These are phyloP conservation scores for Lomographa bimaculata DNA, from an alignment of 2,888 invertebrate genomes.

Conservation along the genomic window DNA sequence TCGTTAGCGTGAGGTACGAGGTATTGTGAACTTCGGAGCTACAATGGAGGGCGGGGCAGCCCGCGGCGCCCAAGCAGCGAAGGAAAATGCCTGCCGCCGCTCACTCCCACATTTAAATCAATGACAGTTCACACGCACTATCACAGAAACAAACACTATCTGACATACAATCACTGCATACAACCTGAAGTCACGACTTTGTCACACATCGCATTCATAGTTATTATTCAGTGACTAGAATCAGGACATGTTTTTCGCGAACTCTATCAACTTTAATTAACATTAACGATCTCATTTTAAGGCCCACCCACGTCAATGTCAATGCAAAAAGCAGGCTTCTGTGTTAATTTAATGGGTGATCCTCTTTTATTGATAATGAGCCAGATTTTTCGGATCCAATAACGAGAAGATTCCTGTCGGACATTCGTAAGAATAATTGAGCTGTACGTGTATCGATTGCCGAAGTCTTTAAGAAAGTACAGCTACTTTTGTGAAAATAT, in stretches of 20 bases:
- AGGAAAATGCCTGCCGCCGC: constrained; percentile 46
- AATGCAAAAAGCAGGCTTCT: constrained; percentile 15
- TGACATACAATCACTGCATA: constrained; percentile 21
- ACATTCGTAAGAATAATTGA: constrained; percentile 22
- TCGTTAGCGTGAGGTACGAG: constrained; percentile 81
- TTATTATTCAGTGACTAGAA: constrained; percentile 3
- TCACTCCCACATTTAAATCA: constrained; percentile 65
- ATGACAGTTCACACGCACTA: constrained; percentile 56
- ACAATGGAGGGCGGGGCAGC: constrained; percentile 76
- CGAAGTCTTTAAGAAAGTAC: constrained; percentile 11
- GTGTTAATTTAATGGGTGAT: constrained; percentile 32
- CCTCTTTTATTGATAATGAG: constrained; percentile 29
- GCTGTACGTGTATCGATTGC: constrained; percentile 17
- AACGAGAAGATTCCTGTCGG: constrained; percentile 14
- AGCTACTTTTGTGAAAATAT: constrained; percentile 17
- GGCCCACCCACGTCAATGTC: constrained; percentile 22
- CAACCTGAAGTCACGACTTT: too few species aligned
- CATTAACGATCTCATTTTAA: constrained; percentile 12
- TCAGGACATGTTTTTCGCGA: constrained; percentile 4
- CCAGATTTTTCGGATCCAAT: constrained; percentile 20
- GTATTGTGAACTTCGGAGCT: constrained; percentile 62
- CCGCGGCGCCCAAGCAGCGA: constrained; percentile 60
- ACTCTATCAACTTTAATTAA: constrained; percentile 12
- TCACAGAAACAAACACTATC: constrained; percentile 39
- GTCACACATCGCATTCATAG: too few species aligned